These are phyloP conservation scores for Aphelinus certus DNA, from an alignment of 1,140 invertebrate genomes.

Conservation along the genomic window DNA sequence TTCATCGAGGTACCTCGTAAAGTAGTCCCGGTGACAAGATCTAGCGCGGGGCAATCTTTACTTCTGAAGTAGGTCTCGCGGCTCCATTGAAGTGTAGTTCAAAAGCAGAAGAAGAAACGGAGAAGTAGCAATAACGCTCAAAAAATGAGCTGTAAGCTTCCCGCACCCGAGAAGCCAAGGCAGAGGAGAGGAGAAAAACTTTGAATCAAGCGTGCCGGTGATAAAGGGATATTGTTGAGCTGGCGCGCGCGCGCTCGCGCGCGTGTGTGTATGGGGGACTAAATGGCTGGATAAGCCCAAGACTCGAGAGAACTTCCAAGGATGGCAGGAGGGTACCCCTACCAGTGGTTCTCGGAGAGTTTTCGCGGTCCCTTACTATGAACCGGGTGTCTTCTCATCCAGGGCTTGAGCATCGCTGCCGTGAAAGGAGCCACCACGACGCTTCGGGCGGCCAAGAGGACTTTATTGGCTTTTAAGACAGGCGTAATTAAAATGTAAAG, in stretches of 20 bases:
- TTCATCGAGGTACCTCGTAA: no score
- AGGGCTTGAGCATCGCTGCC: no score
- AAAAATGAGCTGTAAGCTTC: neutral
- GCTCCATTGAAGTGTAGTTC: no score
- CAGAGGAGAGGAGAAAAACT: slow-evolving; percentile 1
- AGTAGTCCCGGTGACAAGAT: no score
- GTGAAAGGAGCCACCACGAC: no score
- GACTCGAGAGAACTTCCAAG: slow-evolving; percentile 35
- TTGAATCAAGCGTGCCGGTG: slow-evolving; percentile 28
- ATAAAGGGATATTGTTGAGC: slow-evolving; percentile 43
- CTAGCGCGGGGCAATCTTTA: no score
- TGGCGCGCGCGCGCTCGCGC: neutral
- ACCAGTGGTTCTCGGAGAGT: slow-evolving; percentile 22
- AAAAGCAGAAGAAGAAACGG: no score
- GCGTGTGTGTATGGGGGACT: slow-evolving; percentile 38
- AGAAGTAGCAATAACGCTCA: neutral
- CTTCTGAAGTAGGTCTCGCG: no score
- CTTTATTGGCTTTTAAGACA: slow-evolving; percentile 59
- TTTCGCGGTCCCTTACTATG: neutral
- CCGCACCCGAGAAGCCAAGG: neutral
- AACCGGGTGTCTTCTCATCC: no score
- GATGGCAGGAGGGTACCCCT: slow-evolving; percentile 36
- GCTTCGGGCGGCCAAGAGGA: slow-evolving; percentile 44
- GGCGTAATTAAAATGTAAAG: slow-evolving; percentile 60
- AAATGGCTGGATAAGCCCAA: slow-evolving; percentile 44